A percentile compares a stretch with the other conserved stretches of the same genome.
Conservation (phyloP, 2,888 invertebrate genomes). For the Clostera curtula region DNA sequence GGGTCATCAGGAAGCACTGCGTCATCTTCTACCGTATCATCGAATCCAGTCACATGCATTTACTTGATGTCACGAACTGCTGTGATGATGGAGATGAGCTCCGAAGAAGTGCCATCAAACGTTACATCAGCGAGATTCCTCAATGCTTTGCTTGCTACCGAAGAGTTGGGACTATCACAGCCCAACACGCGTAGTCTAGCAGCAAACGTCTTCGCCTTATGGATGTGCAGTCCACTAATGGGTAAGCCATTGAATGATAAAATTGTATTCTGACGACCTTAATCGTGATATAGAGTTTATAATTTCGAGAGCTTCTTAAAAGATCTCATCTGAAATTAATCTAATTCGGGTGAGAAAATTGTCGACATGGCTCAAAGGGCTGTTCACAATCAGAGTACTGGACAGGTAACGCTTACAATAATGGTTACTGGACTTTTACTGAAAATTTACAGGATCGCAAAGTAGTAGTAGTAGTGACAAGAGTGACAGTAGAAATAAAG, state of each 20-base stretch:
- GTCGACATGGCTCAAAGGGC: no score
- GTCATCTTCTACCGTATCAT: constrained; percentile 57
- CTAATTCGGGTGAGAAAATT: no score
- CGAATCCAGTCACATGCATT: constrained; percentile 79
- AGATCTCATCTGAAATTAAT: no score
- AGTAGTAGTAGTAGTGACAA: no score
- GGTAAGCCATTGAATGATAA: constrained; percentile 59
- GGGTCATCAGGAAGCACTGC: constrained; percentile 65
- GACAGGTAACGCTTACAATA: no score
- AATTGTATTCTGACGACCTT: neutral
- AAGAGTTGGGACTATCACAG: constrained; percentile 85
- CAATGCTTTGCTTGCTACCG: constrained; percentile 56
- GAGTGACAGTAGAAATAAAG: no score
- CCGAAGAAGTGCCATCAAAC: constrained; percentile 55
- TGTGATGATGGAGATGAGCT: constrained; percentile 85
- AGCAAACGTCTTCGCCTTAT: constrained; percentile 91
- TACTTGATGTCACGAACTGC: constrained; percentile 89
- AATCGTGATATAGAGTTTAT: no score
- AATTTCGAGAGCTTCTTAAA: no score
- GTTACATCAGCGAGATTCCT: constrained; percentile 57
- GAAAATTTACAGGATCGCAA: no score
- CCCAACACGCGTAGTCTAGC: constrained; percentile 83
- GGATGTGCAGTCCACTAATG: constrained; percentile 94
- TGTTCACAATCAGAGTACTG: no score
- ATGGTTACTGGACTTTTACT: no score